These are phyloP conservation scores for Rissa tridactyla DNA, from an alignment of 2,113 vertebrate species.

Conservation along the genomic window DNA sequence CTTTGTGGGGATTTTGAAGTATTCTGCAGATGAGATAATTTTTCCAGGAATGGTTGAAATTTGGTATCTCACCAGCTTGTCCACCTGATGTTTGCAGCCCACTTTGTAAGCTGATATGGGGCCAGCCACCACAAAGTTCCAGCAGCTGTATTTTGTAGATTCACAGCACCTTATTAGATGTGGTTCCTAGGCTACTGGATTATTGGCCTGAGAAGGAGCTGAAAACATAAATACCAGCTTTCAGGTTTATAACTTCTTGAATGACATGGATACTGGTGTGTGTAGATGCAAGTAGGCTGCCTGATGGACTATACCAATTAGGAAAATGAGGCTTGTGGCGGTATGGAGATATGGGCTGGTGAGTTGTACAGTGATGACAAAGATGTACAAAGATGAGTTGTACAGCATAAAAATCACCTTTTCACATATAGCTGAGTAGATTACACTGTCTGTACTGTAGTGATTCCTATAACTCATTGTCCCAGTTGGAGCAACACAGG, in stretches of 20 bases:
- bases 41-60: neutral
- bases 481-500: neutral
- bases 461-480: neutral
- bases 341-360: fast-evolving
- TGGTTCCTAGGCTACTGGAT: neutral
- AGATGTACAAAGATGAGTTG: neutral
- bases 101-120: neutral
- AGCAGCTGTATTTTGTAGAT: neutral
- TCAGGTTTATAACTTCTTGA: neutral
- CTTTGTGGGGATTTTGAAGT: neutral
- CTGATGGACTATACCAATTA: neutral
- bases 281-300: neutral
- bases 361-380: neutral
- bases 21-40: neutral
- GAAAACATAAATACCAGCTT: neutral
- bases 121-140: neutral
- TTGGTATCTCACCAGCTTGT: neutral
- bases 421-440: neutral
- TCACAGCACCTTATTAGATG: neutral
- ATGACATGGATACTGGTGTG: neutral
- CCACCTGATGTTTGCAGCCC: neutral
- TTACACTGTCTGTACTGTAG: neutral
- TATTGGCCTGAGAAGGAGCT: neutral
- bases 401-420: neutral
- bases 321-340: neutral